Percentiles rank a stretch among this genome's conserved stretches.
Evolutionary conservation across 2,888 invertebrate species (phyloP).

Genomic region (Pristionchus arcanus): DNA sequence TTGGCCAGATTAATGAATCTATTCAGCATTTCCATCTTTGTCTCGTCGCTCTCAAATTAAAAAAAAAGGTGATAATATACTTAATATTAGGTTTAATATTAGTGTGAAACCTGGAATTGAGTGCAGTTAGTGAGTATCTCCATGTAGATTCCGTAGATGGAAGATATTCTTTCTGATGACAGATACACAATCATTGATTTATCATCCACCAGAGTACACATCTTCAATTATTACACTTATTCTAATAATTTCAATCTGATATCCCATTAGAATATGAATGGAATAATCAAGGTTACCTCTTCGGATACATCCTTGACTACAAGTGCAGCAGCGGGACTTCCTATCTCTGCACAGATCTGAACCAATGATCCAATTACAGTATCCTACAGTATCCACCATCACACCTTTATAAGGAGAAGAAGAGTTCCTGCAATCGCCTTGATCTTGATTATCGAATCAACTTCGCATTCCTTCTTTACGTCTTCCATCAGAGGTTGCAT

Average conservation of each 20-base stretch:
- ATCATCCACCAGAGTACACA: constrained; percentile 1
- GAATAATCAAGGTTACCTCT: neutral
- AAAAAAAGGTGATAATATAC: neutral
- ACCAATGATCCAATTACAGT: neutral
- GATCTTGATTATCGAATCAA: neutral
- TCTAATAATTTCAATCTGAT: neutral
- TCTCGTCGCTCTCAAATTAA: constrained; percentile 31
- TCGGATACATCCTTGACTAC: neutral
- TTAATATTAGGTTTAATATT: neutral
- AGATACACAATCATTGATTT: constrained; percentile 31
- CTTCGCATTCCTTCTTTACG: constrained; percentile 21
- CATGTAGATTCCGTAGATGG: constrained; percentile 30
- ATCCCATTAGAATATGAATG: neutral
- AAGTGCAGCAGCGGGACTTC: neutral
- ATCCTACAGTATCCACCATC: neutral
- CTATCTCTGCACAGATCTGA: constrained; percentile 32
- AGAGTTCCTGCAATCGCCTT: constrained; percentile 21
- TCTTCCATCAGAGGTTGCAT: neutral
- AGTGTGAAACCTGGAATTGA: neutral
- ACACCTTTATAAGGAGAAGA: constrained; percentile 9
- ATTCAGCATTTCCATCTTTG: constrained; percentile 12
- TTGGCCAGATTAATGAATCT: neutral
- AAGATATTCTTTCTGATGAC: constrained; percentile 4
- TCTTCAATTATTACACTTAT: neutral
- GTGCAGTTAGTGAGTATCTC: constrained; percentile 28